Evolutionary conservation across 2,888 invertebrate genomes (phyloP).

Genomic region (Dynastes maya): DNA sequence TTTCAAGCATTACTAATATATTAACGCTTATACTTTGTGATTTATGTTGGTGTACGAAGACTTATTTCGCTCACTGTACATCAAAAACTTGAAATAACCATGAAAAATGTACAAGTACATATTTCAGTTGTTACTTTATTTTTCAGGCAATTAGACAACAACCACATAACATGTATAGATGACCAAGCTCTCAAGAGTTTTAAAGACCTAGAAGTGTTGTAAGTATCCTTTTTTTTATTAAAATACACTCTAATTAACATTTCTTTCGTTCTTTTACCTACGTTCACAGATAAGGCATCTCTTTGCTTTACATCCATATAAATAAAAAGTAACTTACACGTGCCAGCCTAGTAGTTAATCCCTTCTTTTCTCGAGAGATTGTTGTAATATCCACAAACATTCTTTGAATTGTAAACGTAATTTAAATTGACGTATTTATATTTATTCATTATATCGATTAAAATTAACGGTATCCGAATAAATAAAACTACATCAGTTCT

Average conservation of each 20-base stretch:
- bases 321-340: slow-evolving; percentile 1
- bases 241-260: not conserved
- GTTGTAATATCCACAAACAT: not conserved
- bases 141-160: slow-evolving; percentile 92
- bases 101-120: not conserved
- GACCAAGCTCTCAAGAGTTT: slow-evolving; percentile 90
- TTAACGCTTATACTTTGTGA: no score
- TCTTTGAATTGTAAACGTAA: slow-evolving; percentile 15
- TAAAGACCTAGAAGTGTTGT: slow-evolving; percentile 92
- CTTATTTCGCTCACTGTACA: no score
- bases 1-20: no score
- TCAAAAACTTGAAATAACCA: no score
- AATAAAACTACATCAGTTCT: slow-evolving; percentile 19
- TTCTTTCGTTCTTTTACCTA: not conserved
- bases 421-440: slow-evolving; percentile 13
- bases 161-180: slow-evolving; percentile 94
- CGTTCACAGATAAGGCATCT: not conserved
- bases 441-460: slow-evolving; percentile 11
- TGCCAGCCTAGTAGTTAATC: not conserved
- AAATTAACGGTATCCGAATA: slow-evolving; percentile 22
- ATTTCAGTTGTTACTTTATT: slow-evolving; percentile 12
- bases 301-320: not conserved
- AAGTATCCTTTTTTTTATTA: slow-evolving; percentile 72
- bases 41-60: no score
- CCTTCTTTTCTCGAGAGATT: not conserved